These are phyloP conservation scores for Gastracanthus pulcherrimus DNA, from an alignment of 2,888 invertebrate genomes.

Conservation along the genomic window DNA sequence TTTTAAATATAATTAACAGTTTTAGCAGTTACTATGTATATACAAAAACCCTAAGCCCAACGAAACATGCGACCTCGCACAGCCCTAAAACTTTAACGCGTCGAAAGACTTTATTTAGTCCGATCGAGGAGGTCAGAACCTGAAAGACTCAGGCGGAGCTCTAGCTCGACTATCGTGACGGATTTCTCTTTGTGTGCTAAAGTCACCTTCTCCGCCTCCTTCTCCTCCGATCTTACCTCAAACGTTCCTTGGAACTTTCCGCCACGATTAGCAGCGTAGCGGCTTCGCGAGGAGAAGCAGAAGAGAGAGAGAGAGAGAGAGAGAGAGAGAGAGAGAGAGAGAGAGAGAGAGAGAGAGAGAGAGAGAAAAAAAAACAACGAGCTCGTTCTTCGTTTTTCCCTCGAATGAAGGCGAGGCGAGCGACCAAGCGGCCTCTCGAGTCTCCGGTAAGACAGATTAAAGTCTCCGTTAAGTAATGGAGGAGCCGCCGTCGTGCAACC, in stretches of 20 bases:
- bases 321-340: not conserved
- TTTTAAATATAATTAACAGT: too few species aligned
- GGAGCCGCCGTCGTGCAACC: not conserved
- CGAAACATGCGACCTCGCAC: not conserved
- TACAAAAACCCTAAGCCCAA: too few species aligned
- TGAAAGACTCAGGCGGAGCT: not conserved
- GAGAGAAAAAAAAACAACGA: constrained; percentile 14
- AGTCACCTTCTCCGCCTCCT: not conserved
- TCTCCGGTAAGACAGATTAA: constrained; percentile 41
- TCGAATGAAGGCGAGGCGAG: constrained; percentile 10
- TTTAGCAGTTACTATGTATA: too few species aligned
- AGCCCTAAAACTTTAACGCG: not conserved
- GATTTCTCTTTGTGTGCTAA: constrained; percentile 10
- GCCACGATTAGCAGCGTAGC: constrained; percentile 5
- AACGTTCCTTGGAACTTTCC: constrained; percentile 39
- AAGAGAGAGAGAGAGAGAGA: constrained; percentile 20
- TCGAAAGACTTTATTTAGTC: not conserved
- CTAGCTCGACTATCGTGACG: not conserved
- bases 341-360: not conserved
- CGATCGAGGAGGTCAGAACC: not conserved
- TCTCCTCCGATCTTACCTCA: constrained; percentile 4
- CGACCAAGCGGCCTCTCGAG: constrained; percentile 19
- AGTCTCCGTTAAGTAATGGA: constrained; percentile 40
- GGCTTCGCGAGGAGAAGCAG: too few species aligned
- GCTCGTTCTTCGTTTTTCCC: constrained; percentile 30